These are phyloP conservation scores for Pinctada fucata DNA, from an alignment of 2,888 invertebrate genomes.

Conservation along the genomic window DNA sequence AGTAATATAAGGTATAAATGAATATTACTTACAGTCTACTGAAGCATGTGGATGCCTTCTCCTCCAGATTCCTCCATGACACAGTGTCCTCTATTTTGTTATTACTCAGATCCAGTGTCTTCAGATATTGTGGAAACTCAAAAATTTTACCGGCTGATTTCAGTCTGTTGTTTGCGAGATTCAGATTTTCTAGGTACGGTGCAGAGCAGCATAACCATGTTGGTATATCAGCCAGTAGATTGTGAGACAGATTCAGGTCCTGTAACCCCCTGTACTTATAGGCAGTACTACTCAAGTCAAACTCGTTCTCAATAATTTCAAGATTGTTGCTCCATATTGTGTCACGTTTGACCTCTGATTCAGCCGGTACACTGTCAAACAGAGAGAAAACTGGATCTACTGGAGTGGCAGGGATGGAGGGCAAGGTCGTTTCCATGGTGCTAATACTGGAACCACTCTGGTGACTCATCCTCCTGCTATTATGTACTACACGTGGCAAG, in stretches of 20 bases:
- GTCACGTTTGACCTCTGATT: slow-evolving; percentile 50
- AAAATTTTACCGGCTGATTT: slow-evolving; percentile 88
- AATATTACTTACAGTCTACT: slow-evolving; percentile 16
- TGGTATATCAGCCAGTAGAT: slow-evolving; percentile 92
- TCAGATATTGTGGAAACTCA: slow-evolving; percentile 91
- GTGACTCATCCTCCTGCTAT: not conserved
- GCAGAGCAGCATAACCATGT: slow-evolving; percentile 93
- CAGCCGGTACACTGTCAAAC: not conserved
- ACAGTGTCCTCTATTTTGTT: slow-evolving; percentile 48
- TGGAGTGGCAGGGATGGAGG: not conserved
- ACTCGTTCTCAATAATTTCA: slow-evolving; percentile 46
- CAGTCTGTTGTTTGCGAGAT: slow-evolving; percentile 91
- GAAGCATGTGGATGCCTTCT: slow-evolving; percentile 14
- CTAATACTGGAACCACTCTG: not conserved
- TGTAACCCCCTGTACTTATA: slow-evolving; percentile 59
- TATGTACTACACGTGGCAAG: not conserved
- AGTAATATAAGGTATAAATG: not conserved
- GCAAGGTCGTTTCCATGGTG: slow-evolving; percentile 12
- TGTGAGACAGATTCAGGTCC: slow-evolving; percentile 90
- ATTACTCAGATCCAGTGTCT: slow-evolving; percentile 91
- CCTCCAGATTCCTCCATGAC: slow-evolving; percentile 37
- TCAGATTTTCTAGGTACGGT: slow-evolving; percentile 89
- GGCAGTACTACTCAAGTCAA: slow-evolving; percentile 30
- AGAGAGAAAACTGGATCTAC: slow-evolving; percentile 10
- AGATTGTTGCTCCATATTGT: slow-evolving; percentile 49